phyloP scores from a whole-genome alignment of 2,888 invertebrate species.

The Zeuzera pyrina region DNA sequence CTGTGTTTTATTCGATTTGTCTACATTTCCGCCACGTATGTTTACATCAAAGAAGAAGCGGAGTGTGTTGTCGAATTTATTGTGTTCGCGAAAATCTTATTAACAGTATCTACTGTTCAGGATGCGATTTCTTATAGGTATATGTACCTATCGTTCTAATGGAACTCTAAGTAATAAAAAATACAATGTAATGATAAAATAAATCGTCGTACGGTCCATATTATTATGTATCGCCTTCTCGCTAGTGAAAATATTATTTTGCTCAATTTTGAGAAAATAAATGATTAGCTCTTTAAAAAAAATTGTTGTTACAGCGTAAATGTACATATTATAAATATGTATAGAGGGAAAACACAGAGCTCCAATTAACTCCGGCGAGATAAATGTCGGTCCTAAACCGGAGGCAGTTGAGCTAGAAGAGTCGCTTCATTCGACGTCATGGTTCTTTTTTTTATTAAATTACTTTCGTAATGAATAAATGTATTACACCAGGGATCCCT shows the following conservation, averaged over 20 bases:
- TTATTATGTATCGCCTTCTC: not conserved
- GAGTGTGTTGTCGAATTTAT: not conserved
- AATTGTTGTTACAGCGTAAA: not conserved
- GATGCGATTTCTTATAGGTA: not conserved
- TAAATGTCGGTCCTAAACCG: slow-evolving; percentile 47
- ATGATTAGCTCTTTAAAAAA: not conserved
- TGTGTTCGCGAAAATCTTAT: not conserved
- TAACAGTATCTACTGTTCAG: not conserved
- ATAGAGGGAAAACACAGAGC: slow-evolving; percentile 36
- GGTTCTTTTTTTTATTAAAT: slow-evolving; percentile 46
- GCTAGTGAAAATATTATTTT: not conserved
- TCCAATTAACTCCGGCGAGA: slow-evolving; percentile 52
- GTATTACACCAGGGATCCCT: slow-evolving; percentile 52
- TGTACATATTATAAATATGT: slow-evolving; percentile 12
- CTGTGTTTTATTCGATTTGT: not conserved
- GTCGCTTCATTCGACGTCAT: slow-evolving; percentile 27
- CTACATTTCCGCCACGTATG: not conserved
- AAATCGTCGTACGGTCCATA: not conserved
- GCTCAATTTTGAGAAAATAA: not conserved
- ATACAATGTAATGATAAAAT: not conserved
- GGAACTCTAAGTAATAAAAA: not conserved
- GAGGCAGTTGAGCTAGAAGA: slow-evolving; percentile 31
- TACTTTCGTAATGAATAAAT: slow-evolving; percentile 61
- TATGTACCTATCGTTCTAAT: not conserved
- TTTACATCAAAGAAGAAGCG: not conserved